Conservation (phyloP, 2,113 vertebrate genomes). For the Leptocoma aspasia region DNA sequence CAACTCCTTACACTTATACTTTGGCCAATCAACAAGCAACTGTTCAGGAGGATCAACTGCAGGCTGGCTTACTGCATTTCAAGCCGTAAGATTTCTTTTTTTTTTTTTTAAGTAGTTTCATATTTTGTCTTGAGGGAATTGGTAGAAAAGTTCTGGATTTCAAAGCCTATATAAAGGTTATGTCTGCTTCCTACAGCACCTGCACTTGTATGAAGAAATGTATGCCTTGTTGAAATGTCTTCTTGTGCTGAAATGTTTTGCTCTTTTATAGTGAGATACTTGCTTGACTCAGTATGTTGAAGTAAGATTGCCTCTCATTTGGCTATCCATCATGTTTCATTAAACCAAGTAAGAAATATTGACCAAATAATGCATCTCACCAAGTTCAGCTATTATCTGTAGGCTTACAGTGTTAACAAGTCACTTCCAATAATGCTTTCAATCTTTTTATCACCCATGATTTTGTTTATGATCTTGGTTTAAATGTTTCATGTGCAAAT, state of each 20-base stretch:
- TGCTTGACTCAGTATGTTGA: not conserved
- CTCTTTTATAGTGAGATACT: not conserved
- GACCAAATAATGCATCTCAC: not conserved
- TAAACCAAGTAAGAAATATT: not conserved
- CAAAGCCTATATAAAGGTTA: not conserved
- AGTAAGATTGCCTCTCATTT: not conserved
- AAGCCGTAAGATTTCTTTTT: constrained; percentile 84
- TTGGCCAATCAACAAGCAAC: constrained; percentile 88
- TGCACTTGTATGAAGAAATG: not conserved
- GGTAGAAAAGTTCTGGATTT: not conserved
- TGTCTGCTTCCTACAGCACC: not conserved
- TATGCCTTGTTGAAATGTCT: not conserved
- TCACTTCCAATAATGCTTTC: not conserved
- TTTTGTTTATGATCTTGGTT: not conserved
- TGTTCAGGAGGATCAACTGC: constrained; percentile 91
- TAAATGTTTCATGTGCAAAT: not conserved
- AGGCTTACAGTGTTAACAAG: not conserved
- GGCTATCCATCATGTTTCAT: not conserved
- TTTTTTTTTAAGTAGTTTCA: not conserved
- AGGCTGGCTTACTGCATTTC: constrained; percentile 86
- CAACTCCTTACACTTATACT: constrained; percentile 87
- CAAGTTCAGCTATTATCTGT: not conserved
- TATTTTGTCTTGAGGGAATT: not conserved
- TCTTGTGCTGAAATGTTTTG: not conserved
- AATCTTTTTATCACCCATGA: not conserved